Evolutionary conservation across 2,113 vertebrate genomes (phyloP), one percentile per base, ranked within the genome.

Genomic region (Pollimyrus isidori): DNA sequence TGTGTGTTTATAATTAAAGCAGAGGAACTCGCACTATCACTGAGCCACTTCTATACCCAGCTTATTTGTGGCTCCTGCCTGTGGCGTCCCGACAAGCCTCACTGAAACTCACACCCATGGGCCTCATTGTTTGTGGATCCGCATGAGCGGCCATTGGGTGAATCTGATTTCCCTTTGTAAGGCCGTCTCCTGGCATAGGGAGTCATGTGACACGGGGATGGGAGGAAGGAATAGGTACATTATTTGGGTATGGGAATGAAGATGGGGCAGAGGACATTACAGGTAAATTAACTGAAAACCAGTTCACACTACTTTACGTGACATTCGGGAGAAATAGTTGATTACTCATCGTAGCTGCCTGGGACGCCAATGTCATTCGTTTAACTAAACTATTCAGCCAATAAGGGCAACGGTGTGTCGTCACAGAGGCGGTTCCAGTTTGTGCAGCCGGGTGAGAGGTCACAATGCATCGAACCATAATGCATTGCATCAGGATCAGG

Each of bases 1-100:
- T 56, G 23, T 80, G 35, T 80, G 73, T 80, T 80, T 80, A 80
- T 80, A 80, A 80, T 80, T 80, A 80, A 80, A 80, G 73, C 26
- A 13, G 62, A 30, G 10, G 62, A 69, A 13, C n/a, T 69, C 0
- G 10, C 62, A 30, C 10, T 69, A 30, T 69, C n/a, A 4, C 10
- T 10, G 69, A 35, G 69, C 69, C 30, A 39, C 30, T 39, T 76
- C 39, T 35, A 76, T 39, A 42, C 73, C 35, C 73, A 80, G 35
- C 15, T 69, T 26, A 69, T 15, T 80, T 80, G 35, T 42, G 26
- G 26, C 13, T 30, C 6, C 30, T 15, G 73, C 35, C 30, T 80
- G 73, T 80, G 73, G 30, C 2, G 73, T 35, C 73, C 4, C 15
- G 17, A 80, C 73, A 80, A 42, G 30, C 35, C 30, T 80, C 15